Conservation (phyloP, 2,113 vertebrate genomes). For the Toxotes jaculatrix region DNA sequence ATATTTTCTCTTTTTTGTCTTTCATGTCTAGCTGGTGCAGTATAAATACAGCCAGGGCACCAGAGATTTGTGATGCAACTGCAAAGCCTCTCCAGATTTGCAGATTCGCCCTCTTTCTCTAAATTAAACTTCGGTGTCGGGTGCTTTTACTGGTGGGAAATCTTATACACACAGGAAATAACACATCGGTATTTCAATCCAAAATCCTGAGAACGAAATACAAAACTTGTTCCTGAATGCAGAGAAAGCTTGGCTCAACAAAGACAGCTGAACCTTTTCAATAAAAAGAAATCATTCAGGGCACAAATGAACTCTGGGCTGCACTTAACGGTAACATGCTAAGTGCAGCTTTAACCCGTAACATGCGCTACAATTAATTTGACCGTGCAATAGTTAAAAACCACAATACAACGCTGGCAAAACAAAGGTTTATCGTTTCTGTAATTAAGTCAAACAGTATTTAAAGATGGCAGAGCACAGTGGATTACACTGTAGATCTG, state of each 20-base stretch:
- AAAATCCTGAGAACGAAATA: conserved; percentile 11
- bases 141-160: conserved; percentile 31
- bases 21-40: not conserved
- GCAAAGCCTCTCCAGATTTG: conserved; percentile 32
- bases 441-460: conserved; percentile 47
- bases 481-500: conserved; percentile 55
- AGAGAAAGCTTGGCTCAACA: not conserved
- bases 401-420: conserved; percentile 11
- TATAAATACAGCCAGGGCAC: conserved; percentile 1
- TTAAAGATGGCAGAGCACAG: conserved; percentile 52
- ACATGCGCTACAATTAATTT: not conserved
- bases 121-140: conserved; percentile 39
- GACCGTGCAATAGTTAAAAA: conserved; percentile 19
- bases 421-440: conserved; percentile 45
- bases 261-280: conserved; percentile 5
- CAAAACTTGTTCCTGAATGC: not conserved
- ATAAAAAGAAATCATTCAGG: not conserved
- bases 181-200: conserved; percentile 16
- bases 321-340: not conserved
- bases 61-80: conserved; percentile 36
- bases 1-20: not conserved
- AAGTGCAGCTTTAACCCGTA: conserved; percentile 1
- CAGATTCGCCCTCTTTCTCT: conserved; percentile 11
- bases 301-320: not conserved
- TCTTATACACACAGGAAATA: conserved; percentile 35